These are phyloP conservation scores for Tiliacea citrago DNA, from an alignment of 2,888 invertebrate genomes.

Conservation along the genomic window DNA sequence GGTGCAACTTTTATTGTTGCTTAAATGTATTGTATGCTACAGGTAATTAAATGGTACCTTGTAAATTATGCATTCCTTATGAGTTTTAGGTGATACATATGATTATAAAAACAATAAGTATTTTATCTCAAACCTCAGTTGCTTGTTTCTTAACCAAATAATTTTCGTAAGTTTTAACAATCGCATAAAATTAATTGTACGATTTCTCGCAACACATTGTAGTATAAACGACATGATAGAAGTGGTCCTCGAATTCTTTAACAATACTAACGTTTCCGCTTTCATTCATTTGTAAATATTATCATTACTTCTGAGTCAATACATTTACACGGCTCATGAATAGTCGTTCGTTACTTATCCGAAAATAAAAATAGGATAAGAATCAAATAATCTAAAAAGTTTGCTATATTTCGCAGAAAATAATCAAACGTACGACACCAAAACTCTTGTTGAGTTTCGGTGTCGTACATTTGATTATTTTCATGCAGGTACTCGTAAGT, in stretches of 20 bases:
- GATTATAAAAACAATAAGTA: not conserved
- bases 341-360: not conserved
- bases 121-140: not conserved
- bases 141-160: not conserved
- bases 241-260: not conserved
- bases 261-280: not conserved
- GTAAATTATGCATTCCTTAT: not conserved
- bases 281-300: not conserved
- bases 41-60: not conserved
- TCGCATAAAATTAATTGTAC: not conserved
- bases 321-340: not conserved
- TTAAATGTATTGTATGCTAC: not conserved
- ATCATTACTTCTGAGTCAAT: not conserved
- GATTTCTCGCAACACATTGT: not conserved
- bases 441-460: not conserved
- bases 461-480: not conserved
- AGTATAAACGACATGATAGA: not conserved
- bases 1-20: not conserved
- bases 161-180: not conserved
- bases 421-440: too few species aligned
- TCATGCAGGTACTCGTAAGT: not conserved
- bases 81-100: not conserved
- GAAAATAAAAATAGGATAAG: conserved; percentile 8
- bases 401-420: not conserved
- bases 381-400: not conserved